These are phyloP conservation scores for Papilio dardanus DNA, from an alignment of 1,140 invertebrate species.

Conservation along the genomic window DNA sequence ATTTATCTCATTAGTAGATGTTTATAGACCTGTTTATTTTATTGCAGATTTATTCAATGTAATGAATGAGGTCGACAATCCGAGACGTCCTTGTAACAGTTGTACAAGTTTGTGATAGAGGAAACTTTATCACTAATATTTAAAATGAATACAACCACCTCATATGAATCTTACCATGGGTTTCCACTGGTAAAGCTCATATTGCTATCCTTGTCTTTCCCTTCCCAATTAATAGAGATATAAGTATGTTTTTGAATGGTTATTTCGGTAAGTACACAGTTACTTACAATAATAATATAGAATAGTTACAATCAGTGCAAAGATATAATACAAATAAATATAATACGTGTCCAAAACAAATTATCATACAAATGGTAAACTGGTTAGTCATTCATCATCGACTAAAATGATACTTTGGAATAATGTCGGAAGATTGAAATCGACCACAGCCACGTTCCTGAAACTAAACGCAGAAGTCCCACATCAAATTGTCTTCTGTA, in stretches of 20 bases:
- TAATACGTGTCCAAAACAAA: not conserved
- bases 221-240: not conserved
- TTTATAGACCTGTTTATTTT: not conserved
- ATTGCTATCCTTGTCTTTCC: not conserved
- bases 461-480: too few species aligned
- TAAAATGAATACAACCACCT: not conserved
- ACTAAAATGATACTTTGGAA: too few species aligned
- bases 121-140: too few species aligned
- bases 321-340: not conserved
- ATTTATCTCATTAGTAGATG: not conserved
- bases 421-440: too few species aligned
- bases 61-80: conserved; percentile 3
- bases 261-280: not conserved
- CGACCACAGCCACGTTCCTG: too few species aligned
- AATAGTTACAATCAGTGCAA: not conserved
- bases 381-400: too few species aligned
- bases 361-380: not conserved
- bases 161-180: not conserved
- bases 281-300: not conserved
- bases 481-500: too few species aligned
- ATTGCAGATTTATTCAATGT: not conserved
- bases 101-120: not conserved
- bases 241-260: not conserved
- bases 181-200: not conserved
- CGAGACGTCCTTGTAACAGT: not conserved